Percentiles rank a stretch among this genome's conserved stretches.
Evolutionary conservation across 2,113 vertebrate genomes (phyloP).

Genomic region (Lota lota): DNA sequence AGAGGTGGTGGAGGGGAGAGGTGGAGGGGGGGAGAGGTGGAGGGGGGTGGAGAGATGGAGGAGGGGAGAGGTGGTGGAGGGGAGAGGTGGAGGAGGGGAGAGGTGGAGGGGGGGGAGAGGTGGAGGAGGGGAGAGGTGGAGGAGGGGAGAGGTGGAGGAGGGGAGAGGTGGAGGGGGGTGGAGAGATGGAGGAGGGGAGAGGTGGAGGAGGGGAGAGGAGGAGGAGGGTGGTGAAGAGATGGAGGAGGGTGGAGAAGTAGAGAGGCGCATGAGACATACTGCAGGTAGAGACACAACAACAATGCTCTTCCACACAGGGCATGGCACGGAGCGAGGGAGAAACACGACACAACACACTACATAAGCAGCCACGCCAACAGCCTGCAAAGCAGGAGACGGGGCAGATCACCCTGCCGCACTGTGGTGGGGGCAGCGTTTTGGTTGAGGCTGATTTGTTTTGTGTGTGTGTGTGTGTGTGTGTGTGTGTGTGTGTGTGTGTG

Average conservation of each 20-base stretch:
- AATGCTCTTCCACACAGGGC: not conserved
- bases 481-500: not conserved
- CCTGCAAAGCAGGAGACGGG: not conserved
- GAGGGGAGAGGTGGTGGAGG: too few relatives aligned
- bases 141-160: not conserved
- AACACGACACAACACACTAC: too few relatives aligned
- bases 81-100: too few relatives aligned
- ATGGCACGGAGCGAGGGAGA: too few relatives aligned
- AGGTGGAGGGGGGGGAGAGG: not conserved
- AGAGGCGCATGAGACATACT: not conserved
- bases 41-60: not conserved
- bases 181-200: too few relatives aligned
- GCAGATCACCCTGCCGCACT: not conserved
- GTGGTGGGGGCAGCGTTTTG: not conserved
- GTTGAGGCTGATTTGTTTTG: not conserved
- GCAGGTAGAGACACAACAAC: not conserved
- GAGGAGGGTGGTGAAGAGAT: too few relatives aligned
- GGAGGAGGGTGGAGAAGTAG: too few relatives aligned
- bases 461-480: not conserved
- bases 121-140: not conserved
- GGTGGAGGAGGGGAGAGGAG: not conserved
- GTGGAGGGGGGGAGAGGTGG: not conserved
- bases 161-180: too few relatives aligned
- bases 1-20: too few relatives aligned
- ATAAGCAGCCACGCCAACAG: not conserved